phyloP scores from a whole-genome alignment of 1,140 invertebrate species.

The Drosophila kanapiae region DNA sequence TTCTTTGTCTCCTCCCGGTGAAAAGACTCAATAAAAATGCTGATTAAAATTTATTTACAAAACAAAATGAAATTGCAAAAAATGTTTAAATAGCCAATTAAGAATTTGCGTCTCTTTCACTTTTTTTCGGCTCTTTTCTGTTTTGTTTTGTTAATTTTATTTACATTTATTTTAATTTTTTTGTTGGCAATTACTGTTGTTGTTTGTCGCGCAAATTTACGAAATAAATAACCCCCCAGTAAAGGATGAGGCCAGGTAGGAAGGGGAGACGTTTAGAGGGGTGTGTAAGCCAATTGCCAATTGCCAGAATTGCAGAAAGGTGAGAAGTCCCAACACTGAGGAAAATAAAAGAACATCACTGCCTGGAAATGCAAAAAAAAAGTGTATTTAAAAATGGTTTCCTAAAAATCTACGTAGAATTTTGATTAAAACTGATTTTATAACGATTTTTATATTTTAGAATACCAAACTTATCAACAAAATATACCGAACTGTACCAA shows the following conservation, averaged over 20 bases:
- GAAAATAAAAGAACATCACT: not conserved
- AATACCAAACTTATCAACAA: not conserved
- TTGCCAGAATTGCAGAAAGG: constrained; percentile 50
- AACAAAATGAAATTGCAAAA: constrained; percentile 53
- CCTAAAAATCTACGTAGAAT: not conserved
- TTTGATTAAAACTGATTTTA: not conserved
- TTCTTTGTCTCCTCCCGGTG: constrained; percentile 36
- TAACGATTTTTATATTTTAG: not conserved
- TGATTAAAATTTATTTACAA: constrained; percentile 54
- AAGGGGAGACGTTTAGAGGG: not conserved
- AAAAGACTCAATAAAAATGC: constrained; percentile 38
- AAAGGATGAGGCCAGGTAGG: not conserved
- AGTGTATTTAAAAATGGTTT: not conserved
- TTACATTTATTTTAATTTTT: not conserved
- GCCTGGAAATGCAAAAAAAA: not conserved
- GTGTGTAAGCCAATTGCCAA: constrained; percentile 13
- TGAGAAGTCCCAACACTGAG: constrained; percentile 35
- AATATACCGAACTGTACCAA: not conserved
- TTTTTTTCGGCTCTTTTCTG: not conserved
- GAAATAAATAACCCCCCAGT: constrained; percentile 24
- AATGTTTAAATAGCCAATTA: constrained; percentile 77
- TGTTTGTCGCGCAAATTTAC: constrained; percentile 41
- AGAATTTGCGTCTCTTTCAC: constrained; percentile 68
- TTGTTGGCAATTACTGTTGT: constrained; percentile 29
- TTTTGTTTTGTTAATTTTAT: constrained; percentile 29